phyloP scores from a whole-genome alignment of 2,888 invertebrate genomes.

The Megastigmus dorsalis region DNA sequence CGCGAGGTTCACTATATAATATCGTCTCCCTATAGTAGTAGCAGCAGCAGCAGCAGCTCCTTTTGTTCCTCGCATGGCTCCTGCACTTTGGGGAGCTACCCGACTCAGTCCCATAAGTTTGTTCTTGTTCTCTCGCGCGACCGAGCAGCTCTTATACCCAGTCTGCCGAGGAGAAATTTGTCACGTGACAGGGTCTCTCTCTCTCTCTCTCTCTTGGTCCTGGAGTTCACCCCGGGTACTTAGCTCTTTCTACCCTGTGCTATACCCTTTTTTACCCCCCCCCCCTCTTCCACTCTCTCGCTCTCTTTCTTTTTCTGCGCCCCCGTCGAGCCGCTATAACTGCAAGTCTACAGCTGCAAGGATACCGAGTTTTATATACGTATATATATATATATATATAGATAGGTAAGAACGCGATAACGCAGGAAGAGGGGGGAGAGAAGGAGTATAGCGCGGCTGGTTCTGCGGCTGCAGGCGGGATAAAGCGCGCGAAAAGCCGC shows the following conservation, averaged over 20 bases:
- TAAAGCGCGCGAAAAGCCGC: slow-evolving; percentile 8
- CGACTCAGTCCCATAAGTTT: not conserved
- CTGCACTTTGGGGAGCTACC: no score
- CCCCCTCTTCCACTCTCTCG: not conserved
- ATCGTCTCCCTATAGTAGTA: no score
- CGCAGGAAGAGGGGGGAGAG: not conserved
- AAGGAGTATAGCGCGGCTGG: no score
- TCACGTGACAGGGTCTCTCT: not conserved
- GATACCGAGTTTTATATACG: no score
- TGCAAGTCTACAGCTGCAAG: not conserved
- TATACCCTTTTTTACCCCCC: not conserved
- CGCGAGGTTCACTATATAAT: no score
- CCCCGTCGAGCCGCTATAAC: not conserved
- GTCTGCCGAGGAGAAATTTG: not conserved
- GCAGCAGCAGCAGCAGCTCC: no score
- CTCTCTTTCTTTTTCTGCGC: not conserved
- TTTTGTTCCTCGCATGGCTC: no score
- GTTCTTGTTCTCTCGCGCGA: not conserved
- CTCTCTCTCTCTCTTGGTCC: no score
- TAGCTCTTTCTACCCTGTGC: not conserved
- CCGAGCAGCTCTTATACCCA: not conserved
- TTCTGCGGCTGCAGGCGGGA: no score
- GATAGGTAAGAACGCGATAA: not conserved
- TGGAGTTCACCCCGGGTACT: not conserved
- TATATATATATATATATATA: no score